A percentile compares a stretch with the other conserved stretches of the same genome.
Conservation (phyloP, 2,113 vertebrate genomes). For the Pitta sordida region DNA sequence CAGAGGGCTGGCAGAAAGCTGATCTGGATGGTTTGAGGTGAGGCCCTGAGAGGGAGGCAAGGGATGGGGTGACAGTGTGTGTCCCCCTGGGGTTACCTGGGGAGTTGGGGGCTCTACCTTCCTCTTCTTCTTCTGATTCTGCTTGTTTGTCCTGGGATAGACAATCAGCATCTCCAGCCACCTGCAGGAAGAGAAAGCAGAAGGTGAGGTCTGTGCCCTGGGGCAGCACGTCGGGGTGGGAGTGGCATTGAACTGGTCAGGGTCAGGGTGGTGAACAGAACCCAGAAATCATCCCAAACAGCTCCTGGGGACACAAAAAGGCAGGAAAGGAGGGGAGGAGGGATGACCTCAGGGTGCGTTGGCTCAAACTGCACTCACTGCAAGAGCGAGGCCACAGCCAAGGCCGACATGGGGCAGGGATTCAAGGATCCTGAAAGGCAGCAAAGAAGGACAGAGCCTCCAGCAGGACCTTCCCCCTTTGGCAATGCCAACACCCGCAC, state of each 20-base stretch:
- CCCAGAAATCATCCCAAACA: neutral
- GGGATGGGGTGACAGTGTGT: fast-evolving
- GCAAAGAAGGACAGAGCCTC: neutral
- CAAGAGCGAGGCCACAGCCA: neutral
- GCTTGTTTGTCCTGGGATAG: slow-evolving; percentile 94
- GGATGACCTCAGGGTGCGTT: neutral
- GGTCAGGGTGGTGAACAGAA: neutral
- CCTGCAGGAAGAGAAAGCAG: slow-evolving; percentile 62
- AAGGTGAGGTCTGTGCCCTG: neutral
- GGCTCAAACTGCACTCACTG: neutral
- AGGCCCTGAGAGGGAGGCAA: neutral
- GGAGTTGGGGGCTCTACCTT: slow-evolving; percentile 93
- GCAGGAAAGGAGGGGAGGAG: neutral
- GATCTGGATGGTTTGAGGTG: fast-evolving
- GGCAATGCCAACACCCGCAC: neutral
- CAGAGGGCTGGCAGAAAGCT: neutral
- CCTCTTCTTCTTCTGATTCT: slow-evolving; percentile 98
- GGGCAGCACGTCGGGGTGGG: fast-evolving
- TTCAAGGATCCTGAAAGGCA: neutral
- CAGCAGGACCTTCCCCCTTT: neutral
- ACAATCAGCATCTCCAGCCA: slow-evolving; percentile 94
- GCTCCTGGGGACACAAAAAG: neutral
- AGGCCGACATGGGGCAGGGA: neutral
- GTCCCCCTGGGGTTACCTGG: slow-evolving; percentile 77
- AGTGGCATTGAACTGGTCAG: neutral